Conservation (phyloP, 2,888 invertebrate genomes). For the Hemistola chrysoprasaria region DNA sequence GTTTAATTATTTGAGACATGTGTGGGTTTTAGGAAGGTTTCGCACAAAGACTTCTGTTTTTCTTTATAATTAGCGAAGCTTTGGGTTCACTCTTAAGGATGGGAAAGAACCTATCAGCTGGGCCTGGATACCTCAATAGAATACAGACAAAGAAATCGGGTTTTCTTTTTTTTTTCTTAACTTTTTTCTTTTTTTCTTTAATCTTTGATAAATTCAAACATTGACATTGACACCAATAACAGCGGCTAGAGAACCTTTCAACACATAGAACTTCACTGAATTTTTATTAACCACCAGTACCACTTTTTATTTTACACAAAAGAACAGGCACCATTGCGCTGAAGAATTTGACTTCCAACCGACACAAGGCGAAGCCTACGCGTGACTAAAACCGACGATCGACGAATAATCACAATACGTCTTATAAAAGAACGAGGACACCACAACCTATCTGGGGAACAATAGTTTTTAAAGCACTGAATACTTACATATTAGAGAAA, state of each 20-base stretch:
- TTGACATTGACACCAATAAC: too few relatives aligned
- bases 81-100: conserved; percentile 6
- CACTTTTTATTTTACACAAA: too few relatives aligned
- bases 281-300: too few relatives aligned
- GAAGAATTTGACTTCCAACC: conserved; percentile 47
- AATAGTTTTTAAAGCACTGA: conserved; percentile 8
- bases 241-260: too few relatives aligned
- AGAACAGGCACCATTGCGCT: conserved; percentile 6
- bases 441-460: conserved; percentile 38
- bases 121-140: too few relatives aligned
- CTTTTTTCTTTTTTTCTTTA: too few relatives aligned
- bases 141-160: too few relatives aligned
- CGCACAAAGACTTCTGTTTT: conserved; percentile 2
- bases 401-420: conserved; percentile 47
- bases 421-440: conserved; percentile 47
- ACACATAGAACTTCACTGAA: too few relatives aligned
- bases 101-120: too few relatives aligned
- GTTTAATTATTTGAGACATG: conserved; percentile 1
- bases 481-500: background rate
- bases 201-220: too few relatives aligned
- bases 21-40: conserved; percentile 6
- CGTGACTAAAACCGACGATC: conserved; percentile 65
- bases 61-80: too few relatives aligned
- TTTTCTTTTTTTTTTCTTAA: too few relatives aligned
- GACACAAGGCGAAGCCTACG: conserved; percentile 61